Conservation (phyloP, 2,797 vertebrate genomes). For the Alca torda region DNA sequence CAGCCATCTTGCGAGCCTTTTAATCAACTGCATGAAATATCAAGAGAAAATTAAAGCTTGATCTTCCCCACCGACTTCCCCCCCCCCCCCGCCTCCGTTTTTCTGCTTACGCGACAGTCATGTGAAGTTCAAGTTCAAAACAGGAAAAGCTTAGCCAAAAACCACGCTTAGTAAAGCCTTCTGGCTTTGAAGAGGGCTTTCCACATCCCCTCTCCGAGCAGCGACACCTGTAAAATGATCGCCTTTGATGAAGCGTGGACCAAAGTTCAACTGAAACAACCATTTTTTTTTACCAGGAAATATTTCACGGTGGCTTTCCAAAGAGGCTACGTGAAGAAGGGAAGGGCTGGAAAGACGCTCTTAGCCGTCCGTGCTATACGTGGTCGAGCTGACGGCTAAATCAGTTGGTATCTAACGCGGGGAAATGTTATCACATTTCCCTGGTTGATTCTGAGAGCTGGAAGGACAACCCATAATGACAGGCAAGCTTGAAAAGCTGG, state of each 20-base stretch:
- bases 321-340: not conserved
- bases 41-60: not conserved
- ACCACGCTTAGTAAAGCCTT: not conserved
- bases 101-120: not conserved
- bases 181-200: not conserved
- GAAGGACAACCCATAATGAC: not conserved
- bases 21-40: not conserved
- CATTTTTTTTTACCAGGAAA: not conserved
- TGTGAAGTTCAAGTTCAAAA: conserved; percentile 19
- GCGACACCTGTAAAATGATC: not conserved
- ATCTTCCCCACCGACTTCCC: not conserved
- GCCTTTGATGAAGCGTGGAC: not conserved
- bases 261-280: not conserved
- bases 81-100: not conserved
- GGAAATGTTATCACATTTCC: not conserved
- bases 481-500: conserved; percentile 2
- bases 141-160: conserved; percentile 27
- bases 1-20: not conserved
- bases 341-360: not conserved
- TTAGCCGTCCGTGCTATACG: not conserved
- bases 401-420: not conserved
- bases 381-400: not conserved
- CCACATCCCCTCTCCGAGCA: not conserved
- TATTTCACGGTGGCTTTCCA: not conserved
- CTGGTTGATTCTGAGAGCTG: not conserved